Evolutionary conservation across 2,113 vertebrate genomes (phyloP).

Genomic region (western clawed frog (Xenopus tropicalis)): UCB_Xtro_10.0 CM004447.2:149316501-149317000

Average conservation of each 20-base stretch:
- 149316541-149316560: slow-evolving; percentile 99
- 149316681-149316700: slow-evolving; percentile 77
- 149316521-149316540: slow-evolving; percentile 82
- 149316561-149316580: slow-evolving; percentile 99
- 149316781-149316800: slow-evolving; percentile 69
- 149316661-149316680: slow-evolving; percentile 72
- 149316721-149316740: slow-evolving; percentile 64
- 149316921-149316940: too few relatives aligned
- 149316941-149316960: too few relatives aligned
- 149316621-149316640: slow-evolving; percentile 99
- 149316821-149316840: too few relatives aligned
- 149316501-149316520: slow-evolving; percentile 99
- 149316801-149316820: slow-evolving; percentile 57
- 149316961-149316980: too few relatives aligned
- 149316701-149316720: slow-evolving; percentile 75
- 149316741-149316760: too few relatives aligned
- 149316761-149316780: slow-evolving; percentile 60
- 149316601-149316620: slow-evolving; percentile 99
- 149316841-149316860: slow-evolving; percentile 56
- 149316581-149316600: slow-evolving; percentile 90
- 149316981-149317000: too few relatives aligned
- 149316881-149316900: slow-evolving; percentile 42
- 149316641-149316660: slow-evolving; percentile 93
- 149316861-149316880: slow-evolving; percentile 51
- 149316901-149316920: not conserved